Conservation (phyloP, 2,113 vertebrate species). For the Lycaon pictus region DNA sequence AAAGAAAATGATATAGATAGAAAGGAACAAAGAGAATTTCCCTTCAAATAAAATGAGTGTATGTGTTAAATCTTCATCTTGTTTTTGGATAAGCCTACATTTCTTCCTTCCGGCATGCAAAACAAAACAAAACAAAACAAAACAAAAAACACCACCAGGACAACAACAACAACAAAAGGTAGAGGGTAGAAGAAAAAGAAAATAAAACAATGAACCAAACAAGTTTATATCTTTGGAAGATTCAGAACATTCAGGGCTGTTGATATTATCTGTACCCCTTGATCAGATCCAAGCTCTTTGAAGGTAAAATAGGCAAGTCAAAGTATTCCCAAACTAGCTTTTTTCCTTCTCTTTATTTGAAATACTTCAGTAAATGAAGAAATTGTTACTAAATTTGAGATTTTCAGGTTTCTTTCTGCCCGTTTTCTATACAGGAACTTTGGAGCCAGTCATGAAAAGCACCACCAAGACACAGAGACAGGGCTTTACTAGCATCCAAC, state of each 20-base stretch:
- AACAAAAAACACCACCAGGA: not conserved
- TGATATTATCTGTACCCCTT: not conserved
- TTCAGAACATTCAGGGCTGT: not conserved
- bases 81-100: not conserved
- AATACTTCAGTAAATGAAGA: not conserved
- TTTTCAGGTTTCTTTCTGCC: slow-evolving; percentile 11
- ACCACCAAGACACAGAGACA: not conserved
- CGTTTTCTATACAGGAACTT: slow-evolving; percentile 35
- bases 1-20: not conserved
- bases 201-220: not conserved
- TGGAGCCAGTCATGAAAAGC: not conserved
- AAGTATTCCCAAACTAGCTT: not conserved
- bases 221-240: not conserved
- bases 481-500: not conserved
- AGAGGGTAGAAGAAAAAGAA: not conserved
- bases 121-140: not conserved
- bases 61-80: not conserved
- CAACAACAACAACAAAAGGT: not conserved
- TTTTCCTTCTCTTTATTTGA: not conserved
- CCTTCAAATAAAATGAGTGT: not conserved
- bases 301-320: not conserved
- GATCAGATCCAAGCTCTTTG: not conserved
- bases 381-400: slow-evolving; percentile 4
- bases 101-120: not conserved
- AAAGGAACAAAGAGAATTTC: not conserved